Evolutionary conservation across 2,113 vertebrate genomes (phyloP).

Genomic region (Riparia riparia): DNA sequence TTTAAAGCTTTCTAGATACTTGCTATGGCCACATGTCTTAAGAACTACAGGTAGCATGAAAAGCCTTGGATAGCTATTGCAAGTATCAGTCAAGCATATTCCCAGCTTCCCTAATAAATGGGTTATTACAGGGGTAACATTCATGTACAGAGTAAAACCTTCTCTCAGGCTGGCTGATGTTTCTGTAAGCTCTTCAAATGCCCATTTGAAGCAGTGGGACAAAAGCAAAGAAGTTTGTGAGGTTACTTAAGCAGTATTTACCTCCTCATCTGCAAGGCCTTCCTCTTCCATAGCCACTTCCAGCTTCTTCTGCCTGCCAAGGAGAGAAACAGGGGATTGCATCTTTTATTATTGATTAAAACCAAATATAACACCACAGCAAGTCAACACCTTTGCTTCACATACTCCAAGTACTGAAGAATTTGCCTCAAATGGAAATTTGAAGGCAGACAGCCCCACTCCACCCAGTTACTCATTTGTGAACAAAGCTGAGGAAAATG

Average conservation of each 20-base stretch:
- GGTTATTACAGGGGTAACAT: neutral
- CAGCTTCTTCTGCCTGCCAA: slow-evolving; percentile 94
- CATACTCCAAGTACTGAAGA: neutral
- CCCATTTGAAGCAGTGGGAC: neutral
- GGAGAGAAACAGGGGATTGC: neutral
- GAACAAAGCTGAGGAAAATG: neutral
- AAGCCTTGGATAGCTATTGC: neutral
- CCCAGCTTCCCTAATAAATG: neutral
- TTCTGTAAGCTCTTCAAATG: neutral
- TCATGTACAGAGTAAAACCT: neutral
- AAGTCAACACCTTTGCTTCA: neutral
- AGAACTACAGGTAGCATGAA: neutral
- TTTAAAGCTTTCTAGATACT: neutral
- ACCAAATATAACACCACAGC: neutral
- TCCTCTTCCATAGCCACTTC: slow-evolving; percentile 98
- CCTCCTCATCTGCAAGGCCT: slow-evolving; percentile 94
- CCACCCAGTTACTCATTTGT: neutral
- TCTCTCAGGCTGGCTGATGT: neutral
- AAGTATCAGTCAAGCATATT: neutral
- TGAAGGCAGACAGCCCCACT: neutral
- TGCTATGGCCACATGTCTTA: neutral
- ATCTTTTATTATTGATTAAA: neutral
- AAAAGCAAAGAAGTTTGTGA: neutral
- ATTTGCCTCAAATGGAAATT: neutral
- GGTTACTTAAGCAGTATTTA: slow-evolving; percentile 54